phyloP scores from a whole-genome alignment of 1,140 invertebrate species.

The Teleogryllus occipitalis region DNA sequence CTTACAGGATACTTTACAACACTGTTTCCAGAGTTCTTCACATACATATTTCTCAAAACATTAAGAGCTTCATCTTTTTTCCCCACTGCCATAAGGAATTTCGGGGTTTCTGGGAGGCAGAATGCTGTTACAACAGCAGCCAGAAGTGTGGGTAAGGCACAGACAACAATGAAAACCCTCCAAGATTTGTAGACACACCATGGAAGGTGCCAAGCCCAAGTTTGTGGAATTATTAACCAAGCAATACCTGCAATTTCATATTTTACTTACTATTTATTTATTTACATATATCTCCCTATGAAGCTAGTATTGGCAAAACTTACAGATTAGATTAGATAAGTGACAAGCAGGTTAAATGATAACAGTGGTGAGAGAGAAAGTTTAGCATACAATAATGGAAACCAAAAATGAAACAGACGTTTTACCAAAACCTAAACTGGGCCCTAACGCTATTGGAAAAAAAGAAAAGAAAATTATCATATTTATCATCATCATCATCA shows the following conservation, averaged over 20 bases:
- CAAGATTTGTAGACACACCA: constrained; percentile 19
- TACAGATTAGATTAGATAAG: too few relatives aligned
- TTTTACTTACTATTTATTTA: background rate
- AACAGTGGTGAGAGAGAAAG: too few relatives aligned
- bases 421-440: too few relatives aligned
- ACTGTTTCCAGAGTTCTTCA: constrained; percentile 26
- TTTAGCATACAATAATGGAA: too few relatives aligned
- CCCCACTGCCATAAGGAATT: constrained; percentile 36
- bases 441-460: too few relatives aligned
- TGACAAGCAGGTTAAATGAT: too few relatives aligned
- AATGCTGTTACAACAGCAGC: constrained; percentile 35
- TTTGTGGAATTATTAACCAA: constrained; percentile 18
- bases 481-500: too few relatives aligned
- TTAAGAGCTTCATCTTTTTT: constrained; percentile 28
- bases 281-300: too few relatives aligned
- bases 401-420: too few relatives aligned
- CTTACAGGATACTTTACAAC: constrained; percentile 27
- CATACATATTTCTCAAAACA: constrained; percentile 28
- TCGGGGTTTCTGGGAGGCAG: constrained; percentile 43
- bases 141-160: constrained; percentile 16
- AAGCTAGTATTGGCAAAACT: too few relatives aligned
- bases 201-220: constrained; percentile 7
- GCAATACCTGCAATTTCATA: constrained; percentile 15
- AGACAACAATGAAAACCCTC: constrained; percentile 19
- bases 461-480: too few relatives aligned